Conservation (phyloP, 1,140 invertebrate species). For the Halyomorpha halys region DNA sequence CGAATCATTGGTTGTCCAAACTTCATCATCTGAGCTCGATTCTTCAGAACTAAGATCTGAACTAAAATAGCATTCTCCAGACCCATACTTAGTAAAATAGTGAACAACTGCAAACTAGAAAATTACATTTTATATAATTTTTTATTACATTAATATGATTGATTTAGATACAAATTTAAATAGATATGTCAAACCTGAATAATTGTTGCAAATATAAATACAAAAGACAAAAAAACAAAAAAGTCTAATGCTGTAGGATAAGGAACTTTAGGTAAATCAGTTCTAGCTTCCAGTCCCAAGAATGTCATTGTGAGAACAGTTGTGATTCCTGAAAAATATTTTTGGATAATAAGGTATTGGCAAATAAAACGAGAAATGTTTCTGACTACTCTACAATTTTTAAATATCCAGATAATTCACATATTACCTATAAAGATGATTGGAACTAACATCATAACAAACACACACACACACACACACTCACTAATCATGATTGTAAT, state of each 20-base stretch:
- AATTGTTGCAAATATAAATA: conserved; percentile 79
- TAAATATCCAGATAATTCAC: no score
- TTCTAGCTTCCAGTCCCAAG: conserved; percentile 71
- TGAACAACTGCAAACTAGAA: conserved; percentile 72
- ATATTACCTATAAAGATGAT: no score
- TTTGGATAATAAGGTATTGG: no score
- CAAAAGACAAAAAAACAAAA: conserved; percentile 77
- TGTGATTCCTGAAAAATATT: conserved; percentile 54
- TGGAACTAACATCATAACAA: no score
- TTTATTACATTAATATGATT: not conserved
- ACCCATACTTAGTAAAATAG: conserved; percentile 81
- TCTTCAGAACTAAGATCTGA: conserved; percentile 50
- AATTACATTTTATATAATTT: not conserved
- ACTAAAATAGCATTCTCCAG: conserved; percentile 71
- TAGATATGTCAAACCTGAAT: conserved; percentile 45
- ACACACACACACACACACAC: no score
- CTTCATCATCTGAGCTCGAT: conserved; percentile 47
- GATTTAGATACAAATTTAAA: not conserved
- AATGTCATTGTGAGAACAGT: conserved; percentile 84
- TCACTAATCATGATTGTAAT: no score
- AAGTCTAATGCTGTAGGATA: conserved; percentile 80
- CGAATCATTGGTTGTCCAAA: conserved; percentile 30
- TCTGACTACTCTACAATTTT: no score
- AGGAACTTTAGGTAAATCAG: conserved; percentile 74
- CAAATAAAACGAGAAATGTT: no score